Evolutionary conservation across 2,888 invertebrate species (phyloP).

Genomic region (Miltochrista miniata): DNA sequence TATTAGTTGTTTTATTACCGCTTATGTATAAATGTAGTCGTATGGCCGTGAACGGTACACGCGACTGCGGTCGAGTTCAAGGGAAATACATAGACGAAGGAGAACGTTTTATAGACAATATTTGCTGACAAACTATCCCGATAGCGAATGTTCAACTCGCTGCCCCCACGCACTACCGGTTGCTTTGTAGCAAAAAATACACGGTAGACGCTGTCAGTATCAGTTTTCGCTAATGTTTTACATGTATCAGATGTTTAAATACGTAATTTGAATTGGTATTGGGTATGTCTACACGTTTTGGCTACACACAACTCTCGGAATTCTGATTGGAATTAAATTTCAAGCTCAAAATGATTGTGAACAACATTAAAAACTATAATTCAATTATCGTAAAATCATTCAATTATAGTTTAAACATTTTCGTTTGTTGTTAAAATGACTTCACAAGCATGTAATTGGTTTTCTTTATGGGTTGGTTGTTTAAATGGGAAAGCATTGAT

Average conservation of each 20-base stretch:
- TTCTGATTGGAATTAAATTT: conserved; percentile 27
- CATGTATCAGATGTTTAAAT: conserved; percentile 26
- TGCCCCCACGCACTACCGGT: conserved; percentile 15
- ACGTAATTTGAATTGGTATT: conserved; percentile 12
- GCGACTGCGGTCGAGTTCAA: conserved; percentile 51
- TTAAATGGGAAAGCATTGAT: conserved; percentile 59
- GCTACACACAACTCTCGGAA: not conserved
- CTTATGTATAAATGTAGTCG: conserved; percentile 20
- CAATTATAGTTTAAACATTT: conserved; percentile 37
- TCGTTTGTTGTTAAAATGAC: conserved; percentile 47
- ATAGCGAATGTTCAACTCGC: conserved; percentile 14
- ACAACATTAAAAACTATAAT: conserved; percentile 33
- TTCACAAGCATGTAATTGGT: conserved; percentile 74
- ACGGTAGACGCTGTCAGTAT: conserved; percentile 25
- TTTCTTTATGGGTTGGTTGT: conserved; percentile 69
- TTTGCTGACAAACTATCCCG: conserved; percentile 27
- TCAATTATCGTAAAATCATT: conserved; percentile 41
- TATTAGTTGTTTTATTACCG: conserved; percentile 26
- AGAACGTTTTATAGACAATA: conserved; percentile 31
- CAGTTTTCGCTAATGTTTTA: conserved; percentile 36
- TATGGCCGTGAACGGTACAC: conserved; percentile 38
- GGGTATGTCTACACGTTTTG: conserved; percentile 8
- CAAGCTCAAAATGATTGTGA: conserved; percentile 14
- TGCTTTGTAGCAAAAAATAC: conserved; percentile 8
- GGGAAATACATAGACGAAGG: conserved; percentile 40